These are phyloP conservation scores for Sogatella furcifera DNA, from an alignment of 1,140 invertebrate species.

Conservation along the genomic window DNA sequence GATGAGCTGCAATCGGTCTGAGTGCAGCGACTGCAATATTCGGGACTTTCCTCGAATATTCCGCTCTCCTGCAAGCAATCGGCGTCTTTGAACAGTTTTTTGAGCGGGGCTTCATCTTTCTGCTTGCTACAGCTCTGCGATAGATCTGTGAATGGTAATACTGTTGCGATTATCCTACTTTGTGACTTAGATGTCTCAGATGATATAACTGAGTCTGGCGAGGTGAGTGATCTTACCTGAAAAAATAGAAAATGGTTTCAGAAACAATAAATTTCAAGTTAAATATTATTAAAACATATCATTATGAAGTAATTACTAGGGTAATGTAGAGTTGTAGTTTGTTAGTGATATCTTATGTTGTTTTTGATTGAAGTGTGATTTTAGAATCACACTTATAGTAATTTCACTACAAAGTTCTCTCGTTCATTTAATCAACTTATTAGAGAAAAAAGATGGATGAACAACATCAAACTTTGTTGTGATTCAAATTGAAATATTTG, in stretches of 20 bases:
- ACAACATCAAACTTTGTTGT: too few relatives aligned
- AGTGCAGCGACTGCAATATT: constrained; percentile 23
- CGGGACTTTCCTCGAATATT: constrained; percentile 33
- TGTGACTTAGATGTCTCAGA: constrained; percentile 10
- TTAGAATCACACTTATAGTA: too few relatives aligned
- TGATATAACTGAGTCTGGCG: neutral
- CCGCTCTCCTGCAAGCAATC: constrained; percentile 36
- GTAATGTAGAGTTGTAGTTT: too few relatives aligned
- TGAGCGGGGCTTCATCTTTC: constrained; percentile 7
- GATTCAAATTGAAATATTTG: too few relatives aligned
- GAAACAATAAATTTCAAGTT: too few relatives aligned
- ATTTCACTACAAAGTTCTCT: too few relatives aligned
- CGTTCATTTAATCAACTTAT: too few relatives aligned
- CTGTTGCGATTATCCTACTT: constrained; percentile 24
- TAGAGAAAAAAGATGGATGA: too few relatives aligned
- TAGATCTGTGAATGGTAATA: constrained; percentile 22
- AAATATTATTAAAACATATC: too few relatives aligned
- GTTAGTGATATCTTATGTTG: too few relatives aligned
- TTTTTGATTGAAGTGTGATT: too few relatives aligned
- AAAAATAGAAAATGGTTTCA: neutral
- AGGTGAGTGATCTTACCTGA: neutral
- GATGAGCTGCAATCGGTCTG: constrained; percentile 26
- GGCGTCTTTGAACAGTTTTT: constrained; percentile 13
- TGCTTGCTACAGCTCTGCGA: constrained; percentile 7
- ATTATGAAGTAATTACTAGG: too few relatives aligned